Percentiles rank a stretch among this genome's conserved stretches.
Conservation (phyloP, 2,113 vertebrate genomes). For the Fulica atra region DNA sequence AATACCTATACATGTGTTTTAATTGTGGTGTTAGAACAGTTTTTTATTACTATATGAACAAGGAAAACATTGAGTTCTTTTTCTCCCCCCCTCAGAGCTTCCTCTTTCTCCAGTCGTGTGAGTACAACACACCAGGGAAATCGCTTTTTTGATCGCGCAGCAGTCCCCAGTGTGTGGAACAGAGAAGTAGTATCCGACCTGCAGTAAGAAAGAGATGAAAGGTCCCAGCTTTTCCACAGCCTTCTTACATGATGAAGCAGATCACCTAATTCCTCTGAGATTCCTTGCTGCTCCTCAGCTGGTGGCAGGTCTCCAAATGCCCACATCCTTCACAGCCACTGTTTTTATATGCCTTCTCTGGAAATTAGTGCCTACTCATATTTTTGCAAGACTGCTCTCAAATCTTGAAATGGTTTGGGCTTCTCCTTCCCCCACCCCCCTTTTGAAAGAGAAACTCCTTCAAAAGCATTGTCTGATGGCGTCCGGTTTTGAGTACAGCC, state of each 20-base stretch:
- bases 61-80: not conserved
- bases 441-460: not conserved
- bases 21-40: not conserved
- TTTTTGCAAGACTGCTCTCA: not conserved
- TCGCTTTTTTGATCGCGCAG: not conserved
- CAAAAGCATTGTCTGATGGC: not conserved
- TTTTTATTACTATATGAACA: not conserved
- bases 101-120: not conserved
- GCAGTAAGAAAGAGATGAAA: not conserved
- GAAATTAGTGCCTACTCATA: not conserved
- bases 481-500: not conserved
- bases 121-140: not conserved
- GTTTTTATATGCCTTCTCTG: not conserved
- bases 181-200: not conserved
- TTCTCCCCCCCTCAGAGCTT: not conserved
- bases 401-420: not conserved
- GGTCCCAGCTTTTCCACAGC: not conserved
- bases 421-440: too few species aligned
- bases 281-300: not conserved
- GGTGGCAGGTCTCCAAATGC: not conserved
- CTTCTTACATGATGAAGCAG: not conserved
- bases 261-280: not conserved
- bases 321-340: not conserved
- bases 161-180: not conserved
- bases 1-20: not conserved